Conservation (phyloP, 64 coral and sea anemone genomes). For the Stylophora pistillata region DNA sequence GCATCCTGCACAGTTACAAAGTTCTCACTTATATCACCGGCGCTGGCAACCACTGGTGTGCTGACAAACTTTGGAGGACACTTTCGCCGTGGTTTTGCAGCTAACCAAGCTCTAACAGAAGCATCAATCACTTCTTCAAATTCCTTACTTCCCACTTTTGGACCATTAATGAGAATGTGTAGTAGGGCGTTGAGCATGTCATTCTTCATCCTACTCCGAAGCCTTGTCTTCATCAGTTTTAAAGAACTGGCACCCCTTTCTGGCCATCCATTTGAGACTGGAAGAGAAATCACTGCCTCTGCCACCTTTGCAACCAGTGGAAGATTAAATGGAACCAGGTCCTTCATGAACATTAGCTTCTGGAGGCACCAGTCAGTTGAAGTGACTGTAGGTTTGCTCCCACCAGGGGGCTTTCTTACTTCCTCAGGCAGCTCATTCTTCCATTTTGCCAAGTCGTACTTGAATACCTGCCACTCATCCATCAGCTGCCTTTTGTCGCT, state of each 20-base stretch:
- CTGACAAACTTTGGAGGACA: constrained; percentile 24
- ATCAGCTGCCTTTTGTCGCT: constrained; percentile 36
- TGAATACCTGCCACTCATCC: constrained; percentile 44
- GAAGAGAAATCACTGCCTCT: constrained; percentile 23
- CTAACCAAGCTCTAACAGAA: constrained; percentile 8
- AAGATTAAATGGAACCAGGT: constrained; percentile 5
- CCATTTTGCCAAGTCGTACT: constrained; percentile 46
- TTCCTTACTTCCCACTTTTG: constrained; percentile 20
- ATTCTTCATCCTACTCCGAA: constrained; percentile 40
- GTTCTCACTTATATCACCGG: background rate
- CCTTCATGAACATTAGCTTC: constrained; percentile 27
- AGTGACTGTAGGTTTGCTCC: background rate
- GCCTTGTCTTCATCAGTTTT: constrained; percentile 44
- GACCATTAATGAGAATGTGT: constrained; percentile 47
- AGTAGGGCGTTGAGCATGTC: constrained; percentile 48
- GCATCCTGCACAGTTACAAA: background rate
- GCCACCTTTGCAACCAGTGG: constrained; percentile 15
- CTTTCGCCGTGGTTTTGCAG: constrained; percentile 6
- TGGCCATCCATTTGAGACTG: constrained; percentile 31
- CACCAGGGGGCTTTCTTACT: constrained; percentile 41
- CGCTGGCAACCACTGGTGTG: background rate
- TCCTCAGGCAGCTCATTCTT: constrained; percentile 45
- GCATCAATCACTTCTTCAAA: constrained; percentile 33
- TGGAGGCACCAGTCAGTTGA: constrained; percentile 47
- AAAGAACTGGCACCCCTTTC: constrained; percentile 46